These are phyloP conservation scores for Ceratothoa steindachneri DNA, from an alignment of 2,888 invertebrate genomes.

Conservation along the genomic window DNA sequence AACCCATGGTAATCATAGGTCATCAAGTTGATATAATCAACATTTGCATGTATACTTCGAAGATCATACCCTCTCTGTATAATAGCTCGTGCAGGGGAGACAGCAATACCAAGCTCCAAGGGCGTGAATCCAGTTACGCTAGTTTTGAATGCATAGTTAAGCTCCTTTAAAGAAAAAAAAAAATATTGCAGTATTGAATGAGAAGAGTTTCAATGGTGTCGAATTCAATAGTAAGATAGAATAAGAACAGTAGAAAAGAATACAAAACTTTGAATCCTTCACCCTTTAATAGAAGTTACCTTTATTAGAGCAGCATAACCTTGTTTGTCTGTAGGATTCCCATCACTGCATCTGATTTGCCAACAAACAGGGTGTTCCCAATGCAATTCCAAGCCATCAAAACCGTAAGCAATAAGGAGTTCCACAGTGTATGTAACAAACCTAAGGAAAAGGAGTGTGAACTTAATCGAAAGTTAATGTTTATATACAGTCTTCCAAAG, in stretches of 20 bases:
- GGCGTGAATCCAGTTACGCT: slow-evolving; percentile 62
- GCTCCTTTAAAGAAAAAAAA: slow-evolving; percentile 57
- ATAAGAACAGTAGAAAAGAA: no score
- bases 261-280: no score
- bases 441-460: slow-evolving; percentile 27
- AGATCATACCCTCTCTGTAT: slow-evolving; percentile 82
- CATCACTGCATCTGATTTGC: slow-evolving; percentile 82
- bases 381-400: slow-evolving; percentile 82
- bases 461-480: background rate
- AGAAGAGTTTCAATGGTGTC: no score
- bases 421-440: slow-evolving; percentile 57
- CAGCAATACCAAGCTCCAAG: slow-evolving; percentile 72
- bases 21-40: slow-evolving; percentile 80
- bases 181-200: background rate
- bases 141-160: slow-evolving; percentile 63
- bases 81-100: slow-evolving; percentile 86
- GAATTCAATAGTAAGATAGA: no score
- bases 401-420: slow-evolving; percentile 70
- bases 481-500: no score
- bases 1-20: slow-evolving; percentile 83
- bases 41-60: slow-evolving; percentile 52
- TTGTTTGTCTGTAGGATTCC: slow-evolving; percentile 70
- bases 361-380: slow-evolving; percentile 94
- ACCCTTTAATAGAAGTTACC: no score
- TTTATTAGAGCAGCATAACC: slow-evolving; percentile 72